phyloP scores from a whole-genome alignment of 2,888 invertebrate species.

The Trissonchulus latispiculum region DNA sequence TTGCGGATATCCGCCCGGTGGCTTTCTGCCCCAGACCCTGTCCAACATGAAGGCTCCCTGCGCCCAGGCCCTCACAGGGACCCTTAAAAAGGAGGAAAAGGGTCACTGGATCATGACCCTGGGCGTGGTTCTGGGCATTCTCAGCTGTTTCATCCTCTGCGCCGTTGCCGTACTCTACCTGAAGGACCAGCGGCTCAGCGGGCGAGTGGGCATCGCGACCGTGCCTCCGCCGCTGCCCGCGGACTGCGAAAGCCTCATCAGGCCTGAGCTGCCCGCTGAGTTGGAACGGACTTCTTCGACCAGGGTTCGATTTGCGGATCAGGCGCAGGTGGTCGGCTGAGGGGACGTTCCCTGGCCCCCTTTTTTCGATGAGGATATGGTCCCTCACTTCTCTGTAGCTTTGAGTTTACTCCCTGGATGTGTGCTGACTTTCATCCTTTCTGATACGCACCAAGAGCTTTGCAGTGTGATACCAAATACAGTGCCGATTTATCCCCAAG shows the following conservation, averaged over 20 bases:
- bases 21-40: background rate
- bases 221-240: background rate
- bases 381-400: no score
- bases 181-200: slow-evolving; percentile 29
- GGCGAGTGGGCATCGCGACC: background rate
- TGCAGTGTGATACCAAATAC: no score
- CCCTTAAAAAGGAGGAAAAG: background rate
- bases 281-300: no score
- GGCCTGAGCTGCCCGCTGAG: no score
- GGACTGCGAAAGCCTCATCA: background rate
- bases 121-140: slow-evolving; percentile 35
- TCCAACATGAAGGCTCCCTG: background rate
- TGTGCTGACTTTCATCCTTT: no score
- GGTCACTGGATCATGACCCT: slow-evolving; percentile 37
- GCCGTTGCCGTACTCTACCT: slow-evolving; percentile 36
- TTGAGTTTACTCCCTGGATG: no score
- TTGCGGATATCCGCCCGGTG: background rate
- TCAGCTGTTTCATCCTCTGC: slow-evolving; percentile 34
- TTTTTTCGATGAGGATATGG: no score
- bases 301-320: no score
- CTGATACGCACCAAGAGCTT: no score
- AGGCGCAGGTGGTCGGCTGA: no score
- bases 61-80: background rate
- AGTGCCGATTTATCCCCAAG: no score
- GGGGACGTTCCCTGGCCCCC: no score